Base-by-base conservation (phyloP, 92 coral and sea anemone genomes). In the Desmophyllum pertusum region DNA sequence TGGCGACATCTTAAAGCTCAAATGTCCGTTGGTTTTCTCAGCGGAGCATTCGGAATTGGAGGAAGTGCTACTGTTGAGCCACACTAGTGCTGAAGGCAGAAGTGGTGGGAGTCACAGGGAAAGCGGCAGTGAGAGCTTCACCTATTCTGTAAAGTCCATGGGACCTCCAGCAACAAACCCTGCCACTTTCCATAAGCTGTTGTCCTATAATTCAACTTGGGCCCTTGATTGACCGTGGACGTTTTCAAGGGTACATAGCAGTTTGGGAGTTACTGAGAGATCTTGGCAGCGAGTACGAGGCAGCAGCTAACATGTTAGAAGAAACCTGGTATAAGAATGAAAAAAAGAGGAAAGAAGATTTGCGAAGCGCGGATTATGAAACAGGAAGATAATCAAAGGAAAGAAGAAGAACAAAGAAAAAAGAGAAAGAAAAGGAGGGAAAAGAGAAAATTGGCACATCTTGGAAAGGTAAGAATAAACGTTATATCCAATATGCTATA, bases 191-290 rank as follows among this genome's bases (percentile, higher is more conserved):
- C 50, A 10, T 55, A 86, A 80, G 81, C 48, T 86, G 80, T 71
- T 79, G 48, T 9, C 65, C 2, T 55, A 86, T 35, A 86, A 70
- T 43, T 72, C 85, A 1, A 86, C 79, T 23, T 79, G 85, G 89
- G 85, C 89, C 10, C 10, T 35, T 74, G 23, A 74, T 74, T 52
- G 78, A 74, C 63, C 78, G 78, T 1, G 78, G 78, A 4, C 13
- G 39, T 7, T 50, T 5, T 43, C 41, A 48, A 50, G 55, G 63
- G 42, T 74, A 30, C 38, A 50, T 74, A 27, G 63, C 78, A 74
- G 78, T 74, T 45, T 74, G 78, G 78, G 78, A 74, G 64, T 31
- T 74, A 50, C 14, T 74, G 18, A 30, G 41, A 19, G 38, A 50
- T 31, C 78, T 74, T 74, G 78, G 78, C 14, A 15, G 21, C 10